Evolutionary conservation across 2,888 invertebrate genomes (phyloP).

Genomic region (Drosophila fungiperda): DNA sequence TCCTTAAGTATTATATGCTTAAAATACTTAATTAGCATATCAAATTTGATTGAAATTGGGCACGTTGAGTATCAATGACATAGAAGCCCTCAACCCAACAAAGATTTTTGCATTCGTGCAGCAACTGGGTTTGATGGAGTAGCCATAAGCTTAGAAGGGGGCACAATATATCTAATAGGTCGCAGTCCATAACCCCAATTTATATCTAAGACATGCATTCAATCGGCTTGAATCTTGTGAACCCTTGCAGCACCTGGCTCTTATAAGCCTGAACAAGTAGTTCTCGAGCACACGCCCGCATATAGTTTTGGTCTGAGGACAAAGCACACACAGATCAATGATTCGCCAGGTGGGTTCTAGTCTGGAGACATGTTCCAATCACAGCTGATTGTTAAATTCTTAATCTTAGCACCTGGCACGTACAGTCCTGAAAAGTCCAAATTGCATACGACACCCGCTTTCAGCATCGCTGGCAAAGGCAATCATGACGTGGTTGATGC

Average conservation of each 20-base stretch:
- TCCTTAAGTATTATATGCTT: too few species aligned
- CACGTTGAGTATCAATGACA: too few species aligned
- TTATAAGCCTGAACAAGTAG: conserved; percentile 86
- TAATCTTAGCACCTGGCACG: conserved; percentile 85
- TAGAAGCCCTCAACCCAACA: too few species aligned
- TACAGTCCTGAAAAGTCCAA: conserved; percentile 87
- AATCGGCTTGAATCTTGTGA: not conserved
- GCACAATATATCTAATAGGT: too few species aligned
- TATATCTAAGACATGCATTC: not conserved
- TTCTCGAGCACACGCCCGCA: conserved; percentile 87
- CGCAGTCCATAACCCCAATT: too few species aligned
- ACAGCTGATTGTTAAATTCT: conserved; percentile 5
- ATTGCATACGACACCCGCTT: conserved; percentile 86
- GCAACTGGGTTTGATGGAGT: too few species aligned
- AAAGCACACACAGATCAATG: conserved; percentile 87
- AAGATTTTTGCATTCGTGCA: too few species aligned
- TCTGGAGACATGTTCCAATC: not conserved
- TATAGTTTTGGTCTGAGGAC: conserved; percentile 91
- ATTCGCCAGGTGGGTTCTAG: conserved; percentile 85
- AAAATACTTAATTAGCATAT: not conserved
- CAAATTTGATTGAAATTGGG: not conserved
- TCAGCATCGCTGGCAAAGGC: conserved; percentile 85
- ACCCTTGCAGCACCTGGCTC: conserved; percentile 85
- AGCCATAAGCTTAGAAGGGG: too few species aligned
- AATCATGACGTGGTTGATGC: conserved; percentile 85